Evolutionary conservation across 2,797 vertebrate species (phyloP).

Genomic region (Betta splendens): DNA sequence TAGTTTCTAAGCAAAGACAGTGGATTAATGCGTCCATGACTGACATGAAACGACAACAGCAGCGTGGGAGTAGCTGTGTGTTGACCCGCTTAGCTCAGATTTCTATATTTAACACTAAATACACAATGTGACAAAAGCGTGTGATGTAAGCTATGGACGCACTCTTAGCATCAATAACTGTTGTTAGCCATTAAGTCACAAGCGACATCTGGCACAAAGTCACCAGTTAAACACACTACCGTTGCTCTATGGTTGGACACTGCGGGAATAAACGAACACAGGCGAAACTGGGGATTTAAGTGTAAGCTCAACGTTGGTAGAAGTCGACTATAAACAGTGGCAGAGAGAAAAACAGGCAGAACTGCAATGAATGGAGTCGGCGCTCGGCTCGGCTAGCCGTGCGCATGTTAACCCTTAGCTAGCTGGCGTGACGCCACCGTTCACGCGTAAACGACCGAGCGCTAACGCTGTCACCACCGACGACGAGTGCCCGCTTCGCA

Average conservation of each 20-base stretch:
- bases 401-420: conserved; percentile 35
- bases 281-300: neutral
- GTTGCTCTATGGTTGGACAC: neutral
- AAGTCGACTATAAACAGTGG: neutral
- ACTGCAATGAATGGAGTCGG: conserved; percentile 63
- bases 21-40: neutral
- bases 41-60: neutral
- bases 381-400: conserved; percentile 22
- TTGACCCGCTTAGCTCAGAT: neutral
- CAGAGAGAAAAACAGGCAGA: neutral
- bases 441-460: conserved; percentile 21
- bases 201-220: neutral
- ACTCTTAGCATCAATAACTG: too few relatives aligned
- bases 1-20: too few relatives aligned
- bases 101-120: neutral
- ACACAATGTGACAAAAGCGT: neutral
- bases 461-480: neutral
- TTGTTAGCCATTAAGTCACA: neutral
- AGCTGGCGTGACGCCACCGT: conserved; percentile 46
- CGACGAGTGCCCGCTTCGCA: neutral
- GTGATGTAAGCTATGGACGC: too few relatives aligned
- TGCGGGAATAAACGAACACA: conserved; percentile 26
- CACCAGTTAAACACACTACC: neutral
- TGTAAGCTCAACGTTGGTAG: accelerated
- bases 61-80: too few relatives aligned